Evolutionary conservation across 2,113 vertebrate species (phyloP).

Genomic region (Actenoides lindsayi): DNA sequence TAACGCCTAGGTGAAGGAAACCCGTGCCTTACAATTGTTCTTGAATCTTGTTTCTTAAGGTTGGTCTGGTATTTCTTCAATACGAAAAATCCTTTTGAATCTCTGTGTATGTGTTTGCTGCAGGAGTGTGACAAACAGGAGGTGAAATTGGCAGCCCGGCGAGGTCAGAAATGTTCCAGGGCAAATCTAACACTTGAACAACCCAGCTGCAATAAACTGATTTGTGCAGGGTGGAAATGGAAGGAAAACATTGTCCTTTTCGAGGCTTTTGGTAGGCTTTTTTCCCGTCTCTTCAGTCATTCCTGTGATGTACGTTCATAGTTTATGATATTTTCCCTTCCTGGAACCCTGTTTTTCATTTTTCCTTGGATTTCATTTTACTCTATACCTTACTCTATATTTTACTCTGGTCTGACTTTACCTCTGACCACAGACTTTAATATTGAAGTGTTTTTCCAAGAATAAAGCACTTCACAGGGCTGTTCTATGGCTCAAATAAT

Average conservation of each 20-base stretch:
- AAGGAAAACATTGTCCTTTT: not conserved
- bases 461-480: not conserved
- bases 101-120: not conserved
- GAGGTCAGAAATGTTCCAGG: not conserved
- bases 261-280: not conserved
- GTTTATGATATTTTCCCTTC: not conserved
- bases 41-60: not conserved
- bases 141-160: not conserved
- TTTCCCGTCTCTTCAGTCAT: not conserved
- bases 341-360: not conserved
- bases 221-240: not conserved
- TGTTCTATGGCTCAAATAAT: not conserved
- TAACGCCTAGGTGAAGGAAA: not conserved
- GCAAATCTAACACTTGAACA: slow-evolving; percentile 14
- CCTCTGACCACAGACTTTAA: not conserved
- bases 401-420: not conserved
- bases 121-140: not conserved
- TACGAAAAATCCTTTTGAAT: not conserved
- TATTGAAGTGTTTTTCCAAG: not conserved
- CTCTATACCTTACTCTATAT: not conserved
- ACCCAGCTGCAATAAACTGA: not conserved
- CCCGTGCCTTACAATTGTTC: not conserved
- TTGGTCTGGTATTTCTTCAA: not conserved
- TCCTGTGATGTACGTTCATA: not conserved
- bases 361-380: not conserved